phyloP scores from a whole-genome alignment of 2,888 invertebrate species.

The Mythimna albipuncta region DNA sequence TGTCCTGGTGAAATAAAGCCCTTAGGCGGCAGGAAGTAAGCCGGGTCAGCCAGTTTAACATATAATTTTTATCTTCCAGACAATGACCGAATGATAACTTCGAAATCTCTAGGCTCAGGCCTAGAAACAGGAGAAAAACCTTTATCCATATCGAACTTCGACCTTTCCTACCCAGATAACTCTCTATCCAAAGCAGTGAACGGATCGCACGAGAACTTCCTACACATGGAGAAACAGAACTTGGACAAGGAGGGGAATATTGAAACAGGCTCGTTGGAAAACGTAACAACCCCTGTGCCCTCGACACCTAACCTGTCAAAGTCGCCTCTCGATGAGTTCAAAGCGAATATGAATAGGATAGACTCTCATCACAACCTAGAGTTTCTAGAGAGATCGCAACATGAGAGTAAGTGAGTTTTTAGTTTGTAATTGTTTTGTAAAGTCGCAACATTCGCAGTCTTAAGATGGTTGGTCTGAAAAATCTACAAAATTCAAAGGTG shows the following conservation, averaged over 20 bases:
- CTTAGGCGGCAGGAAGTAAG: too few species aligned
- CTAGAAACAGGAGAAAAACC: constrained; percentile 75
- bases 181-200: constrained; percentile 67
- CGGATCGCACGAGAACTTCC: constrained; percentile 81
- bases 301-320: constrained; percentile 65
- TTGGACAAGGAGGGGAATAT: constrained; percentile 67
- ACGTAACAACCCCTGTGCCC: constrained; percentile 62
- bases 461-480: too few species aligned
- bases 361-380: constrained; percentile 88
- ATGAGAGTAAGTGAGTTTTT: constrained; percentile 64
- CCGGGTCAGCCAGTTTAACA: too few species aligned
- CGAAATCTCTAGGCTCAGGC: constrained; percentile 79
- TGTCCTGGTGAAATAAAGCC: too few species aligned
- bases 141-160: constrained; percentile 77
- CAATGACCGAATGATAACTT: constrained; percentile 73
- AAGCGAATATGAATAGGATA: constrained; percentile 88
- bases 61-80: constrained; percentile 63
- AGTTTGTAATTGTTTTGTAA: constrained; percentile 19
- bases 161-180: constrained; percentile 75
- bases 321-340: constrained; percentile 77
- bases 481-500: too few species aligned
- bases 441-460: constrained; percentile 16
- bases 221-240: constrained; percentile 75
- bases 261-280: constrained; percentile 65
- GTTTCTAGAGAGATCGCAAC: constrained; percentile 71